A percentile compares a stretch with the other conserved stretches of the same genome.
phyloP scores from a whole-genome alignment of 2,888 invertebrate species.

The Leucophora obtusa region DNA sequence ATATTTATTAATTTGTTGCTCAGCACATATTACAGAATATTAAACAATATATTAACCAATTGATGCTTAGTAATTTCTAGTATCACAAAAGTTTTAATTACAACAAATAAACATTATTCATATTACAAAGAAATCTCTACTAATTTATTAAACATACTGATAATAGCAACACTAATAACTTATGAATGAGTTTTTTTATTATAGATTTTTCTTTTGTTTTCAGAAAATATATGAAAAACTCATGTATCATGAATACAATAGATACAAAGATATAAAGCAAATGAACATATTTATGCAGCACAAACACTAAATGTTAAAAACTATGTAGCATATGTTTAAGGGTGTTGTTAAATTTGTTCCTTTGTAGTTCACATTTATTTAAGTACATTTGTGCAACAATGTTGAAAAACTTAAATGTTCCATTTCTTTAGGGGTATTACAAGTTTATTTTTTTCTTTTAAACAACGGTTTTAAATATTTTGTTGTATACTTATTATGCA shows the following conservation, averaged over 20 bases:
- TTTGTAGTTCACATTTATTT: constrained; percentile 9
- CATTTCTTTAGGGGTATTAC: constrained; percentile 40
- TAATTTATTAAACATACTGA: not conserved
- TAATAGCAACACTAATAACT: not conserved
- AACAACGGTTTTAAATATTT: not conserved
- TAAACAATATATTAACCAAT: not conserved
- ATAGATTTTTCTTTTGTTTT: not conserved
- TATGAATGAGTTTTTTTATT: not conserved
- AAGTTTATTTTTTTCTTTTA: too few relatives aligned
- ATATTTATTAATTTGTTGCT: too few relatives aligned
- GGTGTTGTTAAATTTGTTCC: constrained; percentile 32
- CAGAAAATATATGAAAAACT: not conserved
- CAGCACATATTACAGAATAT: too few relatives aligned
- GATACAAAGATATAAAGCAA: too few relatives aligned
- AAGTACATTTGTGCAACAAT: not conserved
- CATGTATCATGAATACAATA: not conserved
- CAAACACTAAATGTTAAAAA: not conserved
- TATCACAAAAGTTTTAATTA: not conserved
- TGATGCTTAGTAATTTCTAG: not conserved
- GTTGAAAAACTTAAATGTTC: constrained; percentile 12
- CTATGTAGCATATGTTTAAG: constrained; percentile 36
- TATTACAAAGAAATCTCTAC: not conserved
- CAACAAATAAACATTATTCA: not conserved
- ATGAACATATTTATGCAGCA: too few relatives aligned
- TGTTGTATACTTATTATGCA: too few relatives aligned